Percentiles rank a stretch among this genome's conserved stretches.
Conservation (phyloP, 2,888 invertebrate genomes). For the Amphipoea oculea region DNA sequence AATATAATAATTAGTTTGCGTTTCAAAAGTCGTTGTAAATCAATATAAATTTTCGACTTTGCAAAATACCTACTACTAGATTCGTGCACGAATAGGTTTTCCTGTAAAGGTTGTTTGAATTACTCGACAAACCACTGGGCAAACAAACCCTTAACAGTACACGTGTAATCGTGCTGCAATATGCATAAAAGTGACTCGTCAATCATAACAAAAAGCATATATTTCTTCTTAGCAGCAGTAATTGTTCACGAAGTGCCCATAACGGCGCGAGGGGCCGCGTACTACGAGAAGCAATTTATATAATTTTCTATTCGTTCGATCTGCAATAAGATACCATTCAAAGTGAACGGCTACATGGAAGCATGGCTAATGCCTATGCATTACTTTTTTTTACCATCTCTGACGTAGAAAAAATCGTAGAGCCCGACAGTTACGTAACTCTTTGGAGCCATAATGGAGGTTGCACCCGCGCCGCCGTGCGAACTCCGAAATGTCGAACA, state of each 20-base stretch:
- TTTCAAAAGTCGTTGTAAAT: background rate
- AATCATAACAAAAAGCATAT: constrained; percentile 72
- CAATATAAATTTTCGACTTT: background rate
- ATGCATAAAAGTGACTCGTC: constrained; percentile 53
- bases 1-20: background rate
- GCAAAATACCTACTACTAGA: background rate
- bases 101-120: constrained; percentile 15
- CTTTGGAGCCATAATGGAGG: constrained; percentile 65
- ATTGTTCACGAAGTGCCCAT: constrained; percentile 79
- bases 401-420: constrained; percentile 71
- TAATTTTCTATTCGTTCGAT: constrained; percentile 84
- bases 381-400: constrained; percentile 79
- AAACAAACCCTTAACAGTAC: constrained; percentile 22
- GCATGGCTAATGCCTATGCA: constrained; percentile 80
- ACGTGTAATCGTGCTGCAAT: constrained; percentile 38
- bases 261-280: constrained; percentile 72
- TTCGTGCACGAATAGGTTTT: background rate
- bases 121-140: constrained; percentile 7
- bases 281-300: constrained; percentile 84
- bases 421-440: constrained; percentile 72
- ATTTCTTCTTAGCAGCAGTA: constrained; percentile 69
- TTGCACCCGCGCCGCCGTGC: constrained; percentile 66
- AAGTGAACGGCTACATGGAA: constrained; percentile 79
- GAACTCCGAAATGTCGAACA: constrained; percentile 74
- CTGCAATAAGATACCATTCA: constrained; percentile 80